Percentiles rank a stretch among this genome's conserved stretches.
Conservation (phyloP, 1,140 invertebrate species). For the Formica exsecta region DNA sequence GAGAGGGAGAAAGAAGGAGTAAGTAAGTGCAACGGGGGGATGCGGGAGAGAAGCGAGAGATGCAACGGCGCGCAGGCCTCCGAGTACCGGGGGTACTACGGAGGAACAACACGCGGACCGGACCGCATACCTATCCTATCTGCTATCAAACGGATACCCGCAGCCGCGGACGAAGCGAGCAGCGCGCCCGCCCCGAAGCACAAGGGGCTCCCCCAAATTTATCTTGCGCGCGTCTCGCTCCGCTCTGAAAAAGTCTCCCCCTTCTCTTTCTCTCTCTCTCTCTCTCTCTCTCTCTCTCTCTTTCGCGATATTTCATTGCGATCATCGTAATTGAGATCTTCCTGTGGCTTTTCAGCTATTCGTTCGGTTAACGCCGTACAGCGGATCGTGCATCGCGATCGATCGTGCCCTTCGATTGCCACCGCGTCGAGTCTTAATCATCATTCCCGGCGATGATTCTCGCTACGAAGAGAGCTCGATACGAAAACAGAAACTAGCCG, state of each 20-base stretch:
- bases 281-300: constrained; percentile 21
- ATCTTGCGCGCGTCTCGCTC: constrained; percentile 30
- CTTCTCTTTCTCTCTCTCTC: too few relatives aligned
- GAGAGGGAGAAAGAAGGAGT: constrained; percentile 32
- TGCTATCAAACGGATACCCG: constrained; percentile 82
- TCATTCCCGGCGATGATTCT: constrained; percentile 50
- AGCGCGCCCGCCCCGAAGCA: constrained; percentile 63
- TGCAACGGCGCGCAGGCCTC: constrained; percentile 54
- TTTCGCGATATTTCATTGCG: constrained; percentile 59
- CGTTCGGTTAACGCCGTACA: constrained; percentile 30
- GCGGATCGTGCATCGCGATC: constrained; percentile 44
- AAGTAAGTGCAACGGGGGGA: constrained; percentile 46
- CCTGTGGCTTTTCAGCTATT: constrained; percentile 58
- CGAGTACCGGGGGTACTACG: constrained; percentile 23
- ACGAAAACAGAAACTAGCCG: background rate
- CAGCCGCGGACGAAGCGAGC: constrained; percentile 70
- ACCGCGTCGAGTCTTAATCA: constrained; percentile 55
- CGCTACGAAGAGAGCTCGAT: background rate
- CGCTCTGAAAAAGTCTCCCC: constrained; percentile 22
- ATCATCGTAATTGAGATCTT: constrained; percentile 64
- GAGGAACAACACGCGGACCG: constrained; percentile 57
- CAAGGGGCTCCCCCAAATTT: constrained; percentile 51
- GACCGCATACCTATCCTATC: constrained; percentile 84
- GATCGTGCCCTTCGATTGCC: constrained; percentile 48
- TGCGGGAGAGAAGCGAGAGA: constrained; percentile 66